phyloP scores from a whole-genome alignment of 2,797 vertebrate genomes.

The Helicolenus hilgendorfi region DNA sequence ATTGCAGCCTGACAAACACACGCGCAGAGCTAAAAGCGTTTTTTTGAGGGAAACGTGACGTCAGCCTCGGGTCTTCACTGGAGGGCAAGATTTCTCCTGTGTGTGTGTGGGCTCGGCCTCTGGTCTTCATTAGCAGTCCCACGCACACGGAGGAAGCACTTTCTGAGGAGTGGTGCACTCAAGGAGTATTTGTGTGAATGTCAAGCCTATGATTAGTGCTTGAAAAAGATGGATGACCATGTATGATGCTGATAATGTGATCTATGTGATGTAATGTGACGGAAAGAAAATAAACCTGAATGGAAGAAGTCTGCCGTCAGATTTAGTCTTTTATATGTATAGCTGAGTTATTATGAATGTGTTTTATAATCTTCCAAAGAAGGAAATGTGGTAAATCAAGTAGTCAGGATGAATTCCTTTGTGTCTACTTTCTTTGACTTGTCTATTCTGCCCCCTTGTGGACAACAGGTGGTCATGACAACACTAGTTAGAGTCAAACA shows the following conservation, averaged over 20 bases:
- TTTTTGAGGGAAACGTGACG: conserved; percentile 11
- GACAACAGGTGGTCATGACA: conserved; percentile 9
- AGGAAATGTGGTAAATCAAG: background rate
- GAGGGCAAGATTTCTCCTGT: conserved; percentile 71
- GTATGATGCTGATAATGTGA: conserved; percentile 87
- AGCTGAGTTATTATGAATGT: too few species aligned
- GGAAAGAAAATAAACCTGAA: conserved; percentile 87
- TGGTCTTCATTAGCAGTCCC: conserved; percentile 70
- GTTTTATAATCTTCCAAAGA: background rate
- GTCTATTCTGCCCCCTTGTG: conserved; percentile 72
- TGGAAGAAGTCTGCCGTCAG: conserved; percentile 45
- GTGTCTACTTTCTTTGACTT: conserved; percentile 21
- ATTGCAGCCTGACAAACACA: background rate
- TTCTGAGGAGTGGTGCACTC: conserved; percentile 83
- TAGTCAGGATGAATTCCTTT: background rate
- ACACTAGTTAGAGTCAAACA: too few species aligned
- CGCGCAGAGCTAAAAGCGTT: conserved; percentile 6
- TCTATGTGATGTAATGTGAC: conserved; percentile 86
- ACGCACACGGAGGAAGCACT: conserved; percentile 74
- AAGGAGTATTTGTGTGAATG: conserved; percentile 86
- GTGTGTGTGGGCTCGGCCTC: conserved; percentile 53
- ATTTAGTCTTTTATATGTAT: too few species aligned
- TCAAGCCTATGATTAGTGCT: conserved; percentile 80
- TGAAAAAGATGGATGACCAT: conserved; percentile 80
- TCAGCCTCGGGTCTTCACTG: conserved; percentile 72